phyloP scores from a whole-genome alignment of 2,888 invertebrate genomes.

The Tinea pellionella region DNA sequence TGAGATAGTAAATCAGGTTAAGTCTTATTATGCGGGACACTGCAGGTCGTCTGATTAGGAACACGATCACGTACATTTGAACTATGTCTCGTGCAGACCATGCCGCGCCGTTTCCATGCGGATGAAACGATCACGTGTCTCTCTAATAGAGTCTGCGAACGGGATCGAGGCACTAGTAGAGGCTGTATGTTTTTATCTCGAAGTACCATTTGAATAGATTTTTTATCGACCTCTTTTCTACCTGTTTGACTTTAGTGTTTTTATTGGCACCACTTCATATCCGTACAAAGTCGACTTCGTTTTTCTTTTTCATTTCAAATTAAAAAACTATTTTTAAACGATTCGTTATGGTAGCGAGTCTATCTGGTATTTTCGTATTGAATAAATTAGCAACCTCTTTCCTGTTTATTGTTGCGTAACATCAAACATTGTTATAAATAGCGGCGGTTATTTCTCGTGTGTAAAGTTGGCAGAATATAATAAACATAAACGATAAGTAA shows the following conservation, averaged over 20 bases:
- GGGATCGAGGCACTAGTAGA: not conserved
- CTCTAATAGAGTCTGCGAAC: conserved; percentile 9
- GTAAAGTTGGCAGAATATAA: not conserved
- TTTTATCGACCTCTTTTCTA: not conserved
- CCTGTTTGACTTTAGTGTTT: not conserved
- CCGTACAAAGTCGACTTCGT: too few relatives aligned
- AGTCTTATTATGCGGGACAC: conserved; percentile 32
- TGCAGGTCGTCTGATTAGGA: conserved; percentile 29
- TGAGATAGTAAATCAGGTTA: conserved; percentile 19
- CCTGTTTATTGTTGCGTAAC: too few relatives aligned
- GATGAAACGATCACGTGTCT: conserved; percentile 34
- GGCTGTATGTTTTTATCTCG: not conserved
- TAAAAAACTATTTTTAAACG: too few relatives aligned
- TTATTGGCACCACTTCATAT: not conserved
- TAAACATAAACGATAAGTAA: not conserved
- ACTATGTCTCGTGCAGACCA: conserved; percentile 29
- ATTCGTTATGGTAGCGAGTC: too few relatives aligned
- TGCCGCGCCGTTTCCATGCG: conserved; percentile 24
- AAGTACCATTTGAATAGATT: not conserved
- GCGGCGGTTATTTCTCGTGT: not conserved
- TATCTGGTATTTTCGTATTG: too few relatives aligned
- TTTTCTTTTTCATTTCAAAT: too few relatives aligned
- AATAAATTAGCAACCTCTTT: too few relatives aligned
- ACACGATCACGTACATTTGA: conserved; percentile 38
- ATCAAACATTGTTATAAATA: too few relatives aligned